phyloP scores from a whole-genome alignment of 64 coral and sea anemone species.

The Stichodactyla helianthus region DNA sequence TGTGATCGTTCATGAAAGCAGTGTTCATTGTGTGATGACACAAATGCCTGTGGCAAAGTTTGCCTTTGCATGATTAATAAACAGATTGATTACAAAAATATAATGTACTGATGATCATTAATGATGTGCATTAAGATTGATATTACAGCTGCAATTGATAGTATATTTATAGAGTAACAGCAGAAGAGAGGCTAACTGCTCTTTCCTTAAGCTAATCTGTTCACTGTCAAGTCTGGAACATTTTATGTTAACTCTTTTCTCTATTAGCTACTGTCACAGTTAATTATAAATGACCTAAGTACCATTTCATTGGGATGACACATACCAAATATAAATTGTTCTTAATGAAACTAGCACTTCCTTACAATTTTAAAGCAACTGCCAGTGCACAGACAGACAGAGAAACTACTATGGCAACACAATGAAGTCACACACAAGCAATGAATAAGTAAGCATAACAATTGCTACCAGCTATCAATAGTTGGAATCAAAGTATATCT shows the following conservation, averaged over 20 bases:
- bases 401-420: background rate
- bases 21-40: background rate
- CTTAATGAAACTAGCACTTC: too few relatives aligned
- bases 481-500: too few relatives aligned
- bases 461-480: too few relatives aligned
- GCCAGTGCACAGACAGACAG: too few relatives aligned
- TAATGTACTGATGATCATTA: background rate
- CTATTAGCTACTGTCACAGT: too few relatives aligned
- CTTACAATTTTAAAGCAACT: too few relatives aligned
- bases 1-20: background rate
- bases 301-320: too few relatives aligned
- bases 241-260: too few relatives aligned
- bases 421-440: background rate
- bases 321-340: too few relatives aligned
- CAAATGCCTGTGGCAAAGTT: background rate
- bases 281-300: too few relatives aligned
- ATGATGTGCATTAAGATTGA: background rate
- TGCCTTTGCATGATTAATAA: background rate
- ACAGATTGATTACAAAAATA: background rate
- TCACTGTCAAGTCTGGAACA: too few relatives aligned
- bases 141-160: background rate
- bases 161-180: background rate
- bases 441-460: background rate
- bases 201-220: background rate
- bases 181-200: background rate